A percentile compares a stretch with the other conserved stretches of the same genome.
These are phyloP conservation scores for Volucella zonaria DNA, from an alignment of 2,888 invertebrate species.

Conservation along the genomic window DNA sequence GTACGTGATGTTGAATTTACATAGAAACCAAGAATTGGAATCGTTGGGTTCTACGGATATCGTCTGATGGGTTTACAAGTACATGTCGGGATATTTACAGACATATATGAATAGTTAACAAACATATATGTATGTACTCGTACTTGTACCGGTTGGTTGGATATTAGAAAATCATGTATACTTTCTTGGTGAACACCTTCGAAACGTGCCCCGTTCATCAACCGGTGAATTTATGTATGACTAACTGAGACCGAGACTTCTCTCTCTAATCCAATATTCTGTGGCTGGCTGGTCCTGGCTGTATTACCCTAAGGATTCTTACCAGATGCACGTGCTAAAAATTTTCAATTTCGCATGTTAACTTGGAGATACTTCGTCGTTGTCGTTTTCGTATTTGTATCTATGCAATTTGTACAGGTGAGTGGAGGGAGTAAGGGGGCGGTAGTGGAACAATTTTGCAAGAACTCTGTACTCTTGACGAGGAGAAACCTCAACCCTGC, in stretches of 20 bases:
- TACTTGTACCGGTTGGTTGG: constrained; percentile 1
- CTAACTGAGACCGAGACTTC: constrained; percentile 41
- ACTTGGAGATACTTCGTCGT: not conserved
- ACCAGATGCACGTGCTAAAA: constrained; percentile 40
- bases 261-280: constrained; percentile 67
- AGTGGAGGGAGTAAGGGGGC: not conserved
- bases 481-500: not conserved
- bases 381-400: not conserved
- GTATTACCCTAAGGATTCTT: constrained; percentile 18
- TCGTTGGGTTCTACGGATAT: not conserved
- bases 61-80: constrained; percentile 58
- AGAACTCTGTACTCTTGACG: not conserved
- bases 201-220: constrained; percentile 55
- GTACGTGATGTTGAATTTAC: constrained; percentile 62
- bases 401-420: constrained; percentile 14
- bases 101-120: not conserved
- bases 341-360: constrained; percentile 24
- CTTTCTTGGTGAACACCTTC: constrained; percentile 21
- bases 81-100: constrained; percentile 3
- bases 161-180: constrained; percentile 47
- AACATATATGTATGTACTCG: no score
- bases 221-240: constrained; percentile 48
- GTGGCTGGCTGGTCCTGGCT: constrained; percentile 18
- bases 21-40: constrained; percentile 58
- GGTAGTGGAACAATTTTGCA: no score